Conservation (phyloP, 2,797 vertebrate genomes). For the Spondyliosoma cantharus region DNA sequence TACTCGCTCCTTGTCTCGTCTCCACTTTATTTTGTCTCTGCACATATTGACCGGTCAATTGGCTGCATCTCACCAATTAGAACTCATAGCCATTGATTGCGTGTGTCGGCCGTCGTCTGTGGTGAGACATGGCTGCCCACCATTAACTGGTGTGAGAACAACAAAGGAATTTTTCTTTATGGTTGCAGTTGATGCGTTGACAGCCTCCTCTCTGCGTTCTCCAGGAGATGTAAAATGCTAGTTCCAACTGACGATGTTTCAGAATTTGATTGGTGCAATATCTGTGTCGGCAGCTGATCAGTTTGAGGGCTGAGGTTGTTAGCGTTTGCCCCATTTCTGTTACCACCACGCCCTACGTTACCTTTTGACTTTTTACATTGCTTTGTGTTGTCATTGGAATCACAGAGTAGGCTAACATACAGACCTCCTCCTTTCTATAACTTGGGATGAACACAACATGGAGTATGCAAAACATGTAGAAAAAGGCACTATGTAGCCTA, state of each 20-base stretch:
- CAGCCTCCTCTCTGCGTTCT: not conserved
- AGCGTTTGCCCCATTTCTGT: too few species aligned
- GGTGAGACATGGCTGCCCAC: constrained; percentile 46
- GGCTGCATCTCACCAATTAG: constrained; percentile 61
- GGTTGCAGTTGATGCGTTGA: too few species aligned
- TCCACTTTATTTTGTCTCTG: constrained; percentile 28
- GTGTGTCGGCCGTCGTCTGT: constrained; percentile 50
- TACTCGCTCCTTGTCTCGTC: constrained; percentile 15
- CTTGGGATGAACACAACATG: not conserved
- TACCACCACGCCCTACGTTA: too few species aligned
- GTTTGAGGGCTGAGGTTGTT: too few species aligned
- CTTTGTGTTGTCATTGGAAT: too few species aligned
- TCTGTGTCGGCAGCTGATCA: not conserved
- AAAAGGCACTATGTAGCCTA: not conserved
- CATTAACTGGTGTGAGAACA: constrained; percentile 43
- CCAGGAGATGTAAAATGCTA: not conserved
- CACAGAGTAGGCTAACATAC: too few species aligned
- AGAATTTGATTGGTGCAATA: not conserved
- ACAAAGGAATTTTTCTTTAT: not conserved
- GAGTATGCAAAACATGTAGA: not conserved
- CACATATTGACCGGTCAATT: constrained; percentile 64
- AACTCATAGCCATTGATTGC: constrained; percentile 52
- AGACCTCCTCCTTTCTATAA: not conserved
- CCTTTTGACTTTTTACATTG: too few species aligned
- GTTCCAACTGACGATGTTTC: not conserved